Evolutionary conservation across 2,113 vertebrate genomes (phyloP).

Genomic region (Typhlomys cinereus): DNA sequence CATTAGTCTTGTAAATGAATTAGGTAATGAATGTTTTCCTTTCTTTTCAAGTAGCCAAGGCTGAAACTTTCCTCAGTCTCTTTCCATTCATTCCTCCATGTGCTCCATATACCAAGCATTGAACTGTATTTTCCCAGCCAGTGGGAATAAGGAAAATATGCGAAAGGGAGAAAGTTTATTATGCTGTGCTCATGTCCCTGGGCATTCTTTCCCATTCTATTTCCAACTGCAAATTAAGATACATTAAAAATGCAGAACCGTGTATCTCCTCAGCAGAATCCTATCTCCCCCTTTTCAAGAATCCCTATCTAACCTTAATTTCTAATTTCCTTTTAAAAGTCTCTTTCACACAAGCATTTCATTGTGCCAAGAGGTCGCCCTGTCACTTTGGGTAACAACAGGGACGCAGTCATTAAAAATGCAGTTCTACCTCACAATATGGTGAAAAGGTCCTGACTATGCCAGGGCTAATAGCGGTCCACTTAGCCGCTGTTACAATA

Average conservation of each 20-base stretch:
- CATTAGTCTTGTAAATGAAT: slow-evolving; percentile 42
- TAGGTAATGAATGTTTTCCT: neutral
- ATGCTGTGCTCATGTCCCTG: neutral
- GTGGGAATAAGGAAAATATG: neutral
- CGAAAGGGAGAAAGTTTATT: slow-evolving; percentile 43
- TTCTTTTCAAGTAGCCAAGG: neutral
- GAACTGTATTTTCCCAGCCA: neutral
- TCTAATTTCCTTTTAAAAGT: slow-evolving; percentile 68
- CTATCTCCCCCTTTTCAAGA: slow-evolving; percentile 45
- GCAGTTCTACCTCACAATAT: slow-evolving; percentile 81
- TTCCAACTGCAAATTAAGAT: slow-evolving; percentile 40
- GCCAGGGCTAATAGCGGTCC: neutral
- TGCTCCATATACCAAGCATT: neutral
- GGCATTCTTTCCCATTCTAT: neutral
- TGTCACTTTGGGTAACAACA: slow-evolving; percentile 71
- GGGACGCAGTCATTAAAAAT: slow-evolving; percentile 81
- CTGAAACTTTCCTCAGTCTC: slow-evolving; percentile 54
- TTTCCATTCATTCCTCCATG: neutral
- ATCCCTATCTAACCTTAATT: slow-evolving; percentile 46
- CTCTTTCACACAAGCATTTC: slow-evolving; percentile 72
- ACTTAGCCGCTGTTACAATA: slow-evolving; percentile 1
- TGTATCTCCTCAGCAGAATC: neutral
- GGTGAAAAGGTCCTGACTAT: slow-evolving; percentile 20
- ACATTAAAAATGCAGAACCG: neutral
- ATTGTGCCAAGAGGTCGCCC: slow-evolving; percentile 79